These are phyloP conservation scores for Seriola dumerili DNA, from an alignment of 2,113 vertebrate species.

Conservation along the genomic window DNA sequence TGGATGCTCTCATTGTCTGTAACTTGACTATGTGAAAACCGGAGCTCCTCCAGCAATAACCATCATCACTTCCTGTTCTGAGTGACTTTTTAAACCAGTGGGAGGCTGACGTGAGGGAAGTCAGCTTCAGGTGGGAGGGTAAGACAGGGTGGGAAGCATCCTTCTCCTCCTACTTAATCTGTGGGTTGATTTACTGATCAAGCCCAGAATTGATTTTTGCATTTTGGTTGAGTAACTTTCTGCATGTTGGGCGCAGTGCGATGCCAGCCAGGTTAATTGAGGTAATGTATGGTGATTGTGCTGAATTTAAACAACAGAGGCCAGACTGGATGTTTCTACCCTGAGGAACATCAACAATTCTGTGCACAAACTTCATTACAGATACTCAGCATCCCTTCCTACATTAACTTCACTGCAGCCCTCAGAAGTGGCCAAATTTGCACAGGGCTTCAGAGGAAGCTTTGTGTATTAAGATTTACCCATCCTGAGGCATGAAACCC, in stretches of 20 bases:
- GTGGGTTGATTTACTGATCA: not conserved
- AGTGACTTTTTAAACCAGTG: slow-evolving; percentile 14
- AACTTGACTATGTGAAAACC: not conserved
- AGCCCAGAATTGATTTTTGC: not conserved
- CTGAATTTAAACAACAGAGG: slow-evolving; percentile 7
- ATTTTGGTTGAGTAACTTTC: not conserved
- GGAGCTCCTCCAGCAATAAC: slow-evolving; percentile 1
- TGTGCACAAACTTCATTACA: slow-evolving; percentile 5
- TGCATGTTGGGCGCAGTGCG: not conserved
- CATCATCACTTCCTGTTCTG: slow-evolving; percentile 25
- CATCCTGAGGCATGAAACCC: slow-evolving; percentile 1
- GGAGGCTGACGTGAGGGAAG: not conserved
- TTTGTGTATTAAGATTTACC: not conserved
- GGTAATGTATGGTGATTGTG: slow-evolving; percentile 4
- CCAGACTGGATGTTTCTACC: not conserved
- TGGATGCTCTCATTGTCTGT: not conserved
- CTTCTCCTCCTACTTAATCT: slow-evolving; percentile 5
- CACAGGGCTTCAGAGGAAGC: slow-evolving; percentile 15
- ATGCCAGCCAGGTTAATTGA: not conserved
- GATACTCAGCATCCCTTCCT: slow-evolving; percentile 15
- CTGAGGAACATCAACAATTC: not conserved
- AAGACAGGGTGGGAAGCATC: not conserved
- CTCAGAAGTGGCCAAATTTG: slow-evolving; percentile 27
- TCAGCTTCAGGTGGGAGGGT: not conserved
- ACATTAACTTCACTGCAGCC: not conserved